phyloP scores from a whole-genome alignment of 1,140 invertebrate genomes.

The Dysdera silvatica region DNA sequence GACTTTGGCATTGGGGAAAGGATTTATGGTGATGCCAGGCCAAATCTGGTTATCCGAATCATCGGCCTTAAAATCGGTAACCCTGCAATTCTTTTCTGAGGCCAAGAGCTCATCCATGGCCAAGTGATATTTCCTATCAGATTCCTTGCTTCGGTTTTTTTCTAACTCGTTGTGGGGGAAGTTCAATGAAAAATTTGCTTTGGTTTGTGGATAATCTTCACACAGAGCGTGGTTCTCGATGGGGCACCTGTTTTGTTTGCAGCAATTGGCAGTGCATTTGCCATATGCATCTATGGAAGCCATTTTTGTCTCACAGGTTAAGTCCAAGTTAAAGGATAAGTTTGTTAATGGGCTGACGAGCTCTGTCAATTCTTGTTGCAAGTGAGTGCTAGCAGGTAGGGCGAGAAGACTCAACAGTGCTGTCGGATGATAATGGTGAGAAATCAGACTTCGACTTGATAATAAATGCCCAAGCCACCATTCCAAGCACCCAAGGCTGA shows the following conservation, averaged over 20 bases:
- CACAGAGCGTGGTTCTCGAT: too few relatives aligned
- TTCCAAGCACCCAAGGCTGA: slow-evolving; percentile 66
- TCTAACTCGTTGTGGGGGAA: too few relatives aligned
- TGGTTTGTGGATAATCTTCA: too few relatives aligned
- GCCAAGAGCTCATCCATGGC: too few relatives aligned
- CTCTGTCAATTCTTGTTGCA: slow-evolving; percentile 62
- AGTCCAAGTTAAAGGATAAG: slow-evolving; percentile 68
- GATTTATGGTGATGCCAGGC: slow-evolving; percentile 27
- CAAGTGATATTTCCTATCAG: too few relatives aligned
- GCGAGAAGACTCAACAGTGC: slow-evolving; percentile 57
- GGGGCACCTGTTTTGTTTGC: too few relatives aligned
- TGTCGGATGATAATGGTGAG: slow-evolving; percentile 66
- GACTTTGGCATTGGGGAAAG: slow-evolving; percentile 25
- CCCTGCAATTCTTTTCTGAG: too few relatives aligned
- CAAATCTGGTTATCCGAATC: slow-evolving; percentile 23
- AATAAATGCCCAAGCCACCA: slow-evolving; percentile 76
- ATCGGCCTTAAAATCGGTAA: too few relatives aligned
- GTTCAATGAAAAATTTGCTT: too few relatives aligned
- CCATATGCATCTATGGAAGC: slow-evolving; percentile 15
- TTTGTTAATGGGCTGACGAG: slow-evolving; percentile 65
- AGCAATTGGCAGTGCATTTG: too few relatives aligned
- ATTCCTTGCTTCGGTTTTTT: too few relatives aligned
- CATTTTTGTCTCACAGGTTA: slow-evolving; percentile 63
- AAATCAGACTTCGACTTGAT: slow-evolving; percentile 68
- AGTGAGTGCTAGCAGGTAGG: slow-evolving; percentile 50